Conservation (phyloP, 2,888 invertebrate genomes). For the Nasonovia ribisnigri region DNA sequence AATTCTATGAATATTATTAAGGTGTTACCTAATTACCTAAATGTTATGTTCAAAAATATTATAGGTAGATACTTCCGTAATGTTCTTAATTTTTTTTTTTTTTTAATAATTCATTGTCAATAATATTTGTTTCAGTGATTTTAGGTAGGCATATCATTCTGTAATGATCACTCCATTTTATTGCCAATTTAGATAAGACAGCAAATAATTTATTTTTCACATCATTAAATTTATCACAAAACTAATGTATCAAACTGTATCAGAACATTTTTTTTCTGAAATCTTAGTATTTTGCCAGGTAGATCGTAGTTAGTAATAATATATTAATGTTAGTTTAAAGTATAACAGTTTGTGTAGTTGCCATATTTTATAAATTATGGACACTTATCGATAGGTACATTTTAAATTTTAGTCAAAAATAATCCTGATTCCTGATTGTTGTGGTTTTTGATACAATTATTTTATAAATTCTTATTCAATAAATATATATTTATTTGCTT, state of each 20-base stretch:
- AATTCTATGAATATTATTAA: neutral
- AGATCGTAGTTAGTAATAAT: neutral
- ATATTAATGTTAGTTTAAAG: neutral
- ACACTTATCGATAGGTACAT: neutral
- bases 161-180: neutral
- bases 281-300: neutral
- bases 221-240: conserved; percentile 25
- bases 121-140: neutral
- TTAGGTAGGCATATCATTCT: neutral
- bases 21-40: neutral
- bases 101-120: neutral
- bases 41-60: neutral
- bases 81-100: neutral
- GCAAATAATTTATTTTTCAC: neutral
- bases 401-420: neutral
- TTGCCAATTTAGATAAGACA: conserved; percentile 1
- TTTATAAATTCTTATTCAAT: neutral
- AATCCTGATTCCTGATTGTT: neutral
- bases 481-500: neutral
- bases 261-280: neutral
- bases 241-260: neutral
- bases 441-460: neutral
- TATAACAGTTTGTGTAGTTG: neutral
- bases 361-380: neutral
- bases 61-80: neutral